Evolutionary conservation across 2,113 vertebrate genomes (phyloP).

Genomic region (Daboia siamensis): DNA sequence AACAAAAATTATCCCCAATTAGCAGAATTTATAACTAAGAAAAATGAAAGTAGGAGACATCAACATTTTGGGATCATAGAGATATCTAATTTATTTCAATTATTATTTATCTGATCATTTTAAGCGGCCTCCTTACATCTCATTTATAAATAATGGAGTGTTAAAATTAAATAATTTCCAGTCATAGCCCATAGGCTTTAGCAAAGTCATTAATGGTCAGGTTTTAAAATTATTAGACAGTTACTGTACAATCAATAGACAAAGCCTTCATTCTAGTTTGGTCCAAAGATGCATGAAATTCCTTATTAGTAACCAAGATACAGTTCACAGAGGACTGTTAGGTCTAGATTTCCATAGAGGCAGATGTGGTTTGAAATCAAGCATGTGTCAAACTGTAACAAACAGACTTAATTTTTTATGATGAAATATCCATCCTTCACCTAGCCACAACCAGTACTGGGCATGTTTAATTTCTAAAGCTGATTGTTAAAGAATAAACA

Average conservation of each 20-base stretch:
- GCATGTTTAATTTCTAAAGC: not conserved
- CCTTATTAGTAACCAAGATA: not conserved
- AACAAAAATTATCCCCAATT: not conserved
- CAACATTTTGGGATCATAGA: not conserved
- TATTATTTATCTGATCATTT: not conserved
- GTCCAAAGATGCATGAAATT: not conserved
- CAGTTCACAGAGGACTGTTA: not conserved
- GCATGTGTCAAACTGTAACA: not conserved
- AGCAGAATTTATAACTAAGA: not conserved
- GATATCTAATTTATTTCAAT: not conserved
- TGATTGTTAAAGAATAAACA: not conserved
- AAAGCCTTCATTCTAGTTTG: not conserved
- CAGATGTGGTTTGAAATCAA: not conserved
- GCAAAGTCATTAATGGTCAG: not conserved
- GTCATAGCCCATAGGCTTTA: not conserved
- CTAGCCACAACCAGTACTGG: not conserved
- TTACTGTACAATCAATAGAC: not conserved
- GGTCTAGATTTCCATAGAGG: not conserved
- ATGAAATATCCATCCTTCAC: not conserved
- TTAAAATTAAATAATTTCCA: not conserved
- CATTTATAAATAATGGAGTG: not conserved
- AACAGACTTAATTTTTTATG: not conserved
- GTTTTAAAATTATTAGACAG: not conserved
- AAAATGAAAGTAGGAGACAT: not conserved
- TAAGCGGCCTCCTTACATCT: not conserved